Conservation (phyloP, 2,113 vertebrate species). For the Mustela nigripes region DNA sequence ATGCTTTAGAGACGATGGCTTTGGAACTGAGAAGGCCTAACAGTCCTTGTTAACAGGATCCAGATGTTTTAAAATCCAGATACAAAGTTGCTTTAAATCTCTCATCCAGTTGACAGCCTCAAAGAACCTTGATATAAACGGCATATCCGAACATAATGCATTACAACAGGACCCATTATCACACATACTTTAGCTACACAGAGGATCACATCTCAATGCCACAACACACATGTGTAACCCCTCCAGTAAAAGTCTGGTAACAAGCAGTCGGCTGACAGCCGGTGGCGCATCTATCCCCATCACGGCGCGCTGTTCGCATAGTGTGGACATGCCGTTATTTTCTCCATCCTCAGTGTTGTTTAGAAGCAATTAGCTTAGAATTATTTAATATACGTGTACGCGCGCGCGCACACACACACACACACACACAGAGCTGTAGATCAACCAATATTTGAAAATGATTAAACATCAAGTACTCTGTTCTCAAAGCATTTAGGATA, state of each 20-base stretch:
- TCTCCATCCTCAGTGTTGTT: neutral
- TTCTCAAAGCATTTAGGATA: conserved; percentile 33
- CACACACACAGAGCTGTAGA: neutral
- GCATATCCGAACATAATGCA: conserved; percentile 50
- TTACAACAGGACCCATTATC: conserved; percentile 45
- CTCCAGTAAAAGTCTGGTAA: neutral
- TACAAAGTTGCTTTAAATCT: conserved; percentile 60
- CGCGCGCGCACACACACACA: neutral
- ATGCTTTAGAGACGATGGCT: conserved; percentile 36
- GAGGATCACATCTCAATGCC: conserved; percentile 20
- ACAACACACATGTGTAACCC: neutral
- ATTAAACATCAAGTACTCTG: neutral
- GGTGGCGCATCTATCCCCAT: neutral
- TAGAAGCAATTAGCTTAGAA: neutral
- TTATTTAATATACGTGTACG: neutral
- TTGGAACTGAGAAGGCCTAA: conserved; percentile 36
- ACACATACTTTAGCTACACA: neutral
- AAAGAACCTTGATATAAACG: conserved; percentile 58
- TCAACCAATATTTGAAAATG: conserved; percentile 41
- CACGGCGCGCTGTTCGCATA: neutral
- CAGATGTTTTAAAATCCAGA: conserved; percentile 70
- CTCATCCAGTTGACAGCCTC: conserved; percentile 37
- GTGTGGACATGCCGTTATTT: neutral
- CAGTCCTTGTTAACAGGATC: conserved; percentile 57
- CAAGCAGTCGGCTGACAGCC: neutral